Base-by-base conservation (phyloP, 1,140 invertebrate genomes). In the Chlorops oryzae region DNA sequence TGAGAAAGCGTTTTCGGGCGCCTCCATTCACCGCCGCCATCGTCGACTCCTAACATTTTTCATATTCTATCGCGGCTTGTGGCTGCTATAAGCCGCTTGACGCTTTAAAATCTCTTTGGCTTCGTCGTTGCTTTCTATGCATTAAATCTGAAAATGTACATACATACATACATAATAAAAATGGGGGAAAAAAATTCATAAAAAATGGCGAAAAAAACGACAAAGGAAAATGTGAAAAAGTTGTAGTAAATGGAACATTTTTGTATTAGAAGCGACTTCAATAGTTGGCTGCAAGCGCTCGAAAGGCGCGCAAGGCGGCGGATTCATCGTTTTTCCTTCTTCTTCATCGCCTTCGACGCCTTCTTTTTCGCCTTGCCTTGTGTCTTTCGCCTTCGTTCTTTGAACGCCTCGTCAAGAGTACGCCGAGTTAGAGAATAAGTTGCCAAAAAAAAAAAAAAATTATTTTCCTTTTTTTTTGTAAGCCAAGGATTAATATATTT, bases 401-500 rank as follows among this genome's bases (percentile, higher is more conserved):
- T n/a, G n/a, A n/a, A n/a, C n/a, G n/a, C n/a, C n/a, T n/a, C n/a
- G n/a, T n/a, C n/a, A n/a, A n/a, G n/a, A n/a, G n/a, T n/a, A 20
- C 10, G 15, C 7, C 6, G 39, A 41, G 39, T 21, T 12, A n/a
- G 41, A 28, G 23, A 21, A 17, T 45, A 12, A 32, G 17, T 17
- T 40, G 20, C n/a, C 25, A 12, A 24, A 10, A 37, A 27, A n/a
- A n/a, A n/a, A n/a, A 55, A 63, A 63, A 63, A 32, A 32, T 32
- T 64, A n/a, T n/a, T n/a, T n/a, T n/a, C n/a, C n/a, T n/a, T n/a
- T n/a, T n/a, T n/a, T n/a, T 47, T 61, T 60, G 63, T 66, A 59
- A 63, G 63, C 64, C 66, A 63, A 63, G 63, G 63, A 66, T 66
- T 66, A 66, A 66, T 60, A 63, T 58, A n/a, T n/a, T n/a, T n/a